phyloP scores from a whole-genome alignment of 2,888 invertebrate species.

The Molanna angustata region DNA sequence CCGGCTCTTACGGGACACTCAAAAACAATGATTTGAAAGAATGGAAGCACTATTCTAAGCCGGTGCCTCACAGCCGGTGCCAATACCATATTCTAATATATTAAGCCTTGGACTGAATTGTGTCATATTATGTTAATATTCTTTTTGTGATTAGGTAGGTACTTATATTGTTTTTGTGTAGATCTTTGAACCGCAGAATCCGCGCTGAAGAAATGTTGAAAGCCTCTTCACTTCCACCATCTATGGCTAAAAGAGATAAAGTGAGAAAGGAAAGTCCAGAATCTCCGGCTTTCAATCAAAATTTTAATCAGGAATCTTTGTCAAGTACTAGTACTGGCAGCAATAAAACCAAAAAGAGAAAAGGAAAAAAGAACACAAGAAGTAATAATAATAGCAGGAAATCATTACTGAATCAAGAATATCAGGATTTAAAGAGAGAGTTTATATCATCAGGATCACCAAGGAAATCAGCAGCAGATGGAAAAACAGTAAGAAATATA shows the following conservation, averaged over 20 bases:
- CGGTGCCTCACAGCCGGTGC: too few species aligned
- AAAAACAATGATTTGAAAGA: too few species aligned
- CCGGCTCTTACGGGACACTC: too few species aligned
- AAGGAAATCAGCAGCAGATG: slow-evolving; percentile 2
- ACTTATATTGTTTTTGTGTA: too few species aligned
- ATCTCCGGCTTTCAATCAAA: neutral
- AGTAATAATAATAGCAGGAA: slow-evolving; percentile 6
- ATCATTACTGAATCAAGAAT: slow-evolving; percentile 16
- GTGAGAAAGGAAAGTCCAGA: slow-evolving; percentile 15
- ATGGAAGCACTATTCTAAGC: too few species aligned
- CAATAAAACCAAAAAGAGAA: slow-evolving; percentile 12
- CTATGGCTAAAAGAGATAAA: slow-evolving; percentile 63
- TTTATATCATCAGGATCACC: slow-evolving; percentile 15
- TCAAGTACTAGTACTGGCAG: slow-evolving; percentile 5
- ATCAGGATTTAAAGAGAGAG: slow-evolving; percentile 23
- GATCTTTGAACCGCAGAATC: slow-evolving; percentile 64
- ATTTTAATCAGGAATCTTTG: neutral
- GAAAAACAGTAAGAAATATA: neutral
- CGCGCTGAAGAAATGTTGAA: slow-evolving; percentile 68
- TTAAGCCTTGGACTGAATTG: too few species aligned
- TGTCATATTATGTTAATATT: too few species aligned
- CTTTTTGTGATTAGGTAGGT: too few species aligned
- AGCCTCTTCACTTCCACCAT: slow-evolving; percentile 63
- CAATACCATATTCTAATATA: too few species aligned
- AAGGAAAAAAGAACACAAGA: slow-evolving; percentile 11